phyloP scores from a whole-genome alignment of 1,140 invertebrate genomes.

The Procambarus clarkii region DNA sequence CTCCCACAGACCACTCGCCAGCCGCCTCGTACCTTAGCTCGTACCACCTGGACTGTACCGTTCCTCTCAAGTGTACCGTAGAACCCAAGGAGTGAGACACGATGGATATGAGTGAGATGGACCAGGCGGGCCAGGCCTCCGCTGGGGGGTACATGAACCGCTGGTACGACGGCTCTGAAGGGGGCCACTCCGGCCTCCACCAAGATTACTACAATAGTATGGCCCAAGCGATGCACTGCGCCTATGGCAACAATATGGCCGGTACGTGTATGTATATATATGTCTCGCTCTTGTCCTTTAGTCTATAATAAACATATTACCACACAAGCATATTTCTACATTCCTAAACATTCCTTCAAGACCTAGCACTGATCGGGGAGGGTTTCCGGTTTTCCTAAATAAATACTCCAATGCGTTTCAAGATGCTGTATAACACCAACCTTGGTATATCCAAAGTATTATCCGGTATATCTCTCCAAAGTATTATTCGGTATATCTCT shows the following conservation, averaged over 20 bases:
- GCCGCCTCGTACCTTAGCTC: neutral
- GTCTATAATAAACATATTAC: neutral
- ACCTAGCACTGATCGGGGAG: too few relatives aligned
- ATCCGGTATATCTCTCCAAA: too few relatives aligned
- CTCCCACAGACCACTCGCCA: neutral
- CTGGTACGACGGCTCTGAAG: conserved; percentile 68
- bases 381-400: neutral
- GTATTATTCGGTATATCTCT: too few relatives aligned
- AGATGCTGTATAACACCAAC: neutral
- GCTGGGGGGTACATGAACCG: conserved; percentile 69
- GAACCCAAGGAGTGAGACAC: conserved; percentile 32
- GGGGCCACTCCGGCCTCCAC: conserved; percentile 65
- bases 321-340: neutral
- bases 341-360: neutral
- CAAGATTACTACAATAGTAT: conserved; percentile 71
- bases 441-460: too few relatives aligned
- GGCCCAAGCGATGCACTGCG: conserved; percentile 71
- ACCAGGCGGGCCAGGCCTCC: conserved; percentile 63
- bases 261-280: conserved; percentile 45
- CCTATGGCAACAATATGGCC: conserved; percentile 71
- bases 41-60: conserved; percentile 42
- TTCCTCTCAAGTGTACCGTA: conserved; percentile 29
- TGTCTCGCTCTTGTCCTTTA: neutral
- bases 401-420: neutral
- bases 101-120: conserved; percentile 70